Base-by-base conservation (phyloP, 2,797 vertebrate genomes). In the Mormyrops boulengeri region DNA sequence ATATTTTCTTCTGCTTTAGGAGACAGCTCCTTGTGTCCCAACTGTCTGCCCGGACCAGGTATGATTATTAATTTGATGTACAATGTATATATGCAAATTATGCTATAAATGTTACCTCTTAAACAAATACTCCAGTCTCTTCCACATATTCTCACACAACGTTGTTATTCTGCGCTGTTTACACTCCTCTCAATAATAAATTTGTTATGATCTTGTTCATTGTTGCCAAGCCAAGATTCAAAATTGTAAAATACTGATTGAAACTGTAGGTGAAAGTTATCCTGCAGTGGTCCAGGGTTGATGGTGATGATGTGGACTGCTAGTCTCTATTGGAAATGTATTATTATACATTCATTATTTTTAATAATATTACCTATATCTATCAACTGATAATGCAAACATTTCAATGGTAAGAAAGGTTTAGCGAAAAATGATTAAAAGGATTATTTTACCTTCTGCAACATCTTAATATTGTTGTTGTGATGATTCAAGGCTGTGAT, bases 11-110 rank as follows among this genome's bases (percentile, higher is more conserved):
- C 77, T 92, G 91, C 77, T 94, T 94, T 90, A 97, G 97, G 96
- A 96, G 93, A 93, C 93, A 87, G 91, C 95, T 4, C 91, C 94
- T 91, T 97, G 97, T 91, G 93, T 94, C 89, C 93, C 94, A 38
- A 87, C 93, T 88, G 91, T 94, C 66, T 93, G 92, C 0, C 91
- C 92, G 52, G 96, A 97, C 91, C 93, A 95, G 95, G 97, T 97
- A 73, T 34, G 92, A 93, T n/a, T 82, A 22, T 82, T 82, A 47
- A 47, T 77, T 41, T 77, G 9, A 41, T 77, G 69, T 77, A 77
- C 30, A 34, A 38, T 77, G 1, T 77, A 41, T 14, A 5, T 8
- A 4, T n/a, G 19, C 38, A 82, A 82, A 47, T 82, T n/a, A 11
- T 82, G 3, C 19, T 82, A 82, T 82, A 44, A 47, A 47, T 22